Conservation (phyloP, 1,140 invertebrate genomes). For the Diorhabda carinulata region DNA sequence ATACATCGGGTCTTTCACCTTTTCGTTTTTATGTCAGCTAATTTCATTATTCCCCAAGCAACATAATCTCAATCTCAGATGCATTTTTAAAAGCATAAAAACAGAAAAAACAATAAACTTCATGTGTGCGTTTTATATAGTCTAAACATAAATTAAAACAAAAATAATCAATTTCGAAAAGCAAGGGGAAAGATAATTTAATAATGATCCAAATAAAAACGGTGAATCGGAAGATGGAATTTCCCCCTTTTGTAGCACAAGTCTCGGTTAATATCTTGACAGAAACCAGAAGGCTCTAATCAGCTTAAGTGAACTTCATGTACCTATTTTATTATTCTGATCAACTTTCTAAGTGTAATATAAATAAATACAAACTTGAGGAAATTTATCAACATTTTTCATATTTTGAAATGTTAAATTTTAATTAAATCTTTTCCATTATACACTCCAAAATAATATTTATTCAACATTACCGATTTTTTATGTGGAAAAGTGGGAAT, state of each 20-base stretch:
- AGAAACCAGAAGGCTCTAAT: slow-evolving; percentile 4
- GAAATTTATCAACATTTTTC: not conserved
- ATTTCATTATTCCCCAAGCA: no score
- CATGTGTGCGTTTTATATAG: not conserved
- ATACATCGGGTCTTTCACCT: no score
- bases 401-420: not conserved
- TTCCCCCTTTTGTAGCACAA: slow-evolving; percentile 10
- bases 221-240: slow-evolving; percentile 9
- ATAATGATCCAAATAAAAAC: slow-evolving; percentile 13
- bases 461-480: no score
- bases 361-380: not conserved
- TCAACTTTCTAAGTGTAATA: not conserved
- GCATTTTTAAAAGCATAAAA: not conserved
- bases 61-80: no score
- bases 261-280: slow-evolving; percentile 1
- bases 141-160: slow-evolving; percentile 6
- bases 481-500: no score
- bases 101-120: not conserved
- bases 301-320: not conserved
- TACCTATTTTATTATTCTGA: not conserved
- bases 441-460: no score
- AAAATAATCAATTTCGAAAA: slow-evolving; percentile 12
- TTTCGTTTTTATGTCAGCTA: no score
- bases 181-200: slow-evolving; percentile 14
- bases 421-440: no score